A percentile compares a stretch with the other conserved stretches of the same genome.
phyloP scores from a whole-genome alignment of 1,140 invertebrate genomes.

The Drosophila serrata region DNA sequence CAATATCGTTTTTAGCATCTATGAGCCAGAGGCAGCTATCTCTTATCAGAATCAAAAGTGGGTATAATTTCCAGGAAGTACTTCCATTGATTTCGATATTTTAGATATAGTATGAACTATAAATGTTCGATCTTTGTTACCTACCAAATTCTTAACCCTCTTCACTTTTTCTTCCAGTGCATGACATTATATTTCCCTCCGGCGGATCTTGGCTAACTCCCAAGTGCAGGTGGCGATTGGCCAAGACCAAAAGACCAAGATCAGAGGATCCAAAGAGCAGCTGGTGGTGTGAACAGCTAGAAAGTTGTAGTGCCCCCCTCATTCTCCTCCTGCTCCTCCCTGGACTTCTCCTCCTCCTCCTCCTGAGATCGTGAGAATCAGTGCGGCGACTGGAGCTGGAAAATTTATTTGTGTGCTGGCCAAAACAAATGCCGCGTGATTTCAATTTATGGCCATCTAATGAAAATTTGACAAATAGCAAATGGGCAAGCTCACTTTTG shows the following conservation, averaged over 20 bases:
- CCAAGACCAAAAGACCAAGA: conserved; percentile 48
- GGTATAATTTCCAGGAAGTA: not conserved
- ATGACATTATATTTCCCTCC: conserved; percentile 13
- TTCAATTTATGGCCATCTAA: conserved; percentile 75
- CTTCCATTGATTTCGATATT: not conserved
- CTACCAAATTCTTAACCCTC: no score
- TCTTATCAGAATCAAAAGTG: no score
- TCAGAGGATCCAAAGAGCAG: conserved; percentile 32
- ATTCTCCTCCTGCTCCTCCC: not conserved
- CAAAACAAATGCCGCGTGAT: conserved; percentile 69
- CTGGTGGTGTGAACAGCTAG: conserved; percentile 81
- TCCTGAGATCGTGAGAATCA: conserved; percentile 71
- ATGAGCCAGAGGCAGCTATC: not conserved
- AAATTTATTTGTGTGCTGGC: conserved; percentile 74
- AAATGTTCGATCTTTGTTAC: no score
- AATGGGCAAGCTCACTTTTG: conserved; percentile 60
- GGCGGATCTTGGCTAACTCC: conserved; percentile 45
- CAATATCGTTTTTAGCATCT: not conserved
- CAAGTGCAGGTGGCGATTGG: conserved; percentile 74
- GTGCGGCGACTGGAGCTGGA: conserved; percentile 47
- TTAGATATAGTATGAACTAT: not conserved
- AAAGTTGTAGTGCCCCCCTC: conserved; percentile 67
- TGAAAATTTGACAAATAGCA: conserved; percentile 83
- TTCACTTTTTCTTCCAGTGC: not conserved
- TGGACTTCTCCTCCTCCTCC: not conserved